Base-by-base conservation (phyloP, 2,797 vertebrate genomes). In the Poeciliopsis gracilis region DNA sequence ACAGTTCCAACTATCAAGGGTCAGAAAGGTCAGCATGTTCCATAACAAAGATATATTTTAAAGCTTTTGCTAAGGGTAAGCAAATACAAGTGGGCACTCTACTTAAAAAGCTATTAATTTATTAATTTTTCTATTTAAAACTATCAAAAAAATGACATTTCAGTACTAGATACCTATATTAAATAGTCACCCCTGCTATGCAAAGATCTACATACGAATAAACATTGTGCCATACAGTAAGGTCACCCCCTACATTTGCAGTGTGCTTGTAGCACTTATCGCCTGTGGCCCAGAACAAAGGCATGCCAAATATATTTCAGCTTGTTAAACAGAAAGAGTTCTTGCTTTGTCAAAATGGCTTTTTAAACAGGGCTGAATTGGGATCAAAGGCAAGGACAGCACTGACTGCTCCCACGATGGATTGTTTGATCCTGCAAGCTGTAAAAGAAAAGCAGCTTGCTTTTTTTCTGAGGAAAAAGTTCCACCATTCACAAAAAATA, bases 241-340 rank as follows among this genome's bases (percentile, higher is more conserved):
- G 78, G 47, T 80, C 76, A 82, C 12, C 67, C 25, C 55, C 41
- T 80, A 74, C 75, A 73, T 77, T 77, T 15, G 5, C 61, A 30
- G 66, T 4, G 67, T 69, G 77, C 86, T 87, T 87, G 45, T 81
- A 80, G 47, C 66, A 36, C 75, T 85, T 84, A 89, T 87, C 47
- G 86, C 90, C 81, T 4, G 28, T 0, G 30, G 83, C 79, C 55
- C 8, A 79, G 80, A 89, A 92, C 84, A 92, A 92, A 89, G 83
- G 63, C 78, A 25, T 1, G 2, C 77, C 53, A 83, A 88, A 82
- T 84, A 81, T 89, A 82, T 84, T 90, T 88, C 63, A 69, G 88
- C 85, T 85, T 66, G 82, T 91, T 89, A 84, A 85, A 88, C 85
- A 87, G 90, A 91, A 88, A 91, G 85, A 87, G 82, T 88, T 91